Percentiles rank a stretch among this genome's conserved stretches.
Conservation (phyloP, 2,888 invertebrate genomes). For the Ischnus inquisitorius region DNA sequence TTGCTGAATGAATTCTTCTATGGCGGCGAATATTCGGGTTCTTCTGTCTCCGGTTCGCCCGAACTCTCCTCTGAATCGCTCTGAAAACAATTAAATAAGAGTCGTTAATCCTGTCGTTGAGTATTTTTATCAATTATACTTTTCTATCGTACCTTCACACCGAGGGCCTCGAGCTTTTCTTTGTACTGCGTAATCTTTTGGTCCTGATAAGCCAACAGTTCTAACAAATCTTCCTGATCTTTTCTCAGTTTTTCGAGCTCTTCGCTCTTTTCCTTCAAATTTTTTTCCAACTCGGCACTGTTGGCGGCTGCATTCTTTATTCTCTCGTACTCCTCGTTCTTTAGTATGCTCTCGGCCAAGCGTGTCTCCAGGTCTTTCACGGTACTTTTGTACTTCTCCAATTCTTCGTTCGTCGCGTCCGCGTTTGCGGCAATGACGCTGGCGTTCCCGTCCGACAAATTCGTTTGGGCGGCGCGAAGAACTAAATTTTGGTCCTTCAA, state of each 20-base stretch:
- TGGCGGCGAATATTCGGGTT: conserved; percentile 70
- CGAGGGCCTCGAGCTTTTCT: conserved; percentile 87
- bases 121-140: neutral
- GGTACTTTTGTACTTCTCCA: conserved; percentile 75
- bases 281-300: conserved; percentile 78
- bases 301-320: conserved; percentile 77
- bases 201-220: conserved; percentile 96
- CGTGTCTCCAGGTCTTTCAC: conserved; percentile 78
- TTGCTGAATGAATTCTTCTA: conserved; percentile 38
- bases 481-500: conserved; percentile 95
- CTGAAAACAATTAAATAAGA: conserved; percentile 69
- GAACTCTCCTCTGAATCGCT: conserved; percentile 82
- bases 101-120: neutral
- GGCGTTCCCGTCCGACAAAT: conserved; percentile 73
- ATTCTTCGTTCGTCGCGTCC: conserved; percentile 74
- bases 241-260: conserved; percentile 90
- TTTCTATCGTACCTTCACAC: conserved; percentile 83
- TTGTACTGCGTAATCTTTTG: conserved; percentile 90
- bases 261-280: conserved; percentile 82
- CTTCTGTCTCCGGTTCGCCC: conserved; percentile 80
- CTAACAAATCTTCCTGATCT: conserved; percentile 97
- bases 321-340: conserved; percentile 82
- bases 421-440: conserved; percentile 48
- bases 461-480: conserved; percentile 89
- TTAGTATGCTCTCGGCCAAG: conserved; percentile 72